Percentiles rank a stretch among this genome's conserved stretches.
phyloP scores from a whole-genome alignment of 2,888 invertebrate species.

The Cephus pygmeus region DNA sequence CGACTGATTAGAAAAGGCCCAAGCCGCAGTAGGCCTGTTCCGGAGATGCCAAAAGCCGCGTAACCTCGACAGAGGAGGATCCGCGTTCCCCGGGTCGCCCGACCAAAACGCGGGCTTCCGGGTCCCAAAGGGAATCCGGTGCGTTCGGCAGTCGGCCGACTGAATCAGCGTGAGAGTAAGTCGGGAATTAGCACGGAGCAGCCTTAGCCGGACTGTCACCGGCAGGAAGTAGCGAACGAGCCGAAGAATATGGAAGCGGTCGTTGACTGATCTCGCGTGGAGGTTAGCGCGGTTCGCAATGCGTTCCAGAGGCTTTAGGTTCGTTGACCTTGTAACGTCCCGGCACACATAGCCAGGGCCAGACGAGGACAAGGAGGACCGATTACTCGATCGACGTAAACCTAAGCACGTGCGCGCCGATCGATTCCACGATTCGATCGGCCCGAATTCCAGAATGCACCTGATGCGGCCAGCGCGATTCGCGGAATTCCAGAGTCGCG shows the following conservation, averaged over 20 bases:
- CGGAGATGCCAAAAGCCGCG: not conserved
- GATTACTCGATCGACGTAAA: constrained; percentile 30
- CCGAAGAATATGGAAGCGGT: not conserved
- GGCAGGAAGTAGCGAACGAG: not conserved
- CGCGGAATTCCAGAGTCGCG: not conserved
- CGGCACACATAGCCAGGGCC: constrained; percentile 22
- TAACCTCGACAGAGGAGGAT: not conserved
- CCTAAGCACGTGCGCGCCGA: not conserved
- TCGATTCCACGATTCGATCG: not conserved
- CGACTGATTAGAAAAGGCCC: not conserved
- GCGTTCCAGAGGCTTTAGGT: constrained; percentile 19
- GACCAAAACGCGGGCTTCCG: constrained; percentile 4
- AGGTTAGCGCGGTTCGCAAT: not conserved
- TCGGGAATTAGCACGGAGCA: constrained; percentile 32
- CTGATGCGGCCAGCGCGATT: not conserved
- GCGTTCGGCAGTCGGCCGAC: constrained; percentile 25
- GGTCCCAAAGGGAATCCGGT: constrained; percentile 13
- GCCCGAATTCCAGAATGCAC: not conserved
- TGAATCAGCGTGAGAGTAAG: constrained; percentile 36
- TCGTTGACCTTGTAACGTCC: constrained; percentile 39
- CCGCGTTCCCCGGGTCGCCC: too few relatives aligned
- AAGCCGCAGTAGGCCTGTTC: not conserved
- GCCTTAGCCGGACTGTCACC: not conserved
- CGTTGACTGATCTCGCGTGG: not conserved
- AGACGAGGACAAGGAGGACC: too few relatives aligned